These are phyloP conservation scores for Halotydeus destructor DNA, from an alignment of 1,140 invertebrate genomes.

Conservation along the genomic window DNA sequence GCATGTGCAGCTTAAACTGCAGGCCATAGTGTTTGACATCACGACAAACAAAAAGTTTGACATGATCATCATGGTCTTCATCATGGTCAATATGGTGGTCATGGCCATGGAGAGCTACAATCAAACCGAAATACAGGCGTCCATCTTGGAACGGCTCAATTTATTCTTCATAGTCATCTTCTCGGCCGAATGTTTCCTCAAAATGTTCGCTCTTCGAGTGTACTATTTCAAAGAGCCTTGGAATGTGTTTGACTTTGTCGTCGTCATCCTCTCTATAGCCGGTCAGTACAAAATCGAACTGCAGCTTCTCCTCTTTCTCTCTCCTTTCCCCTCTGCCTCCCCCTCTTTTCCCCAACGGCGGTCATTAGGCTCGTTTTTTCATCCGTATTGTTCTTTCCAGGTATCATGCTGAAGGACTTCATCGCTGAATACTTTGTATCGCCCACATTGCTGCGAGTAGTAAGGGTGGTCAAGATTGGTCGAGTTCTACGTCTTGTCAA, in stretches of 20 bases:
- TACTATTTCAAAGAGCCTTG: constrained; percentile 98
- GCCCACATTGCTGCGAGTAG: constrained; percentile 84
- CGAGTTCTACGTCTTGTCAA: constrained; percentile 88
- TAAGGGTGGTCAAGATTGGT: constrained; percentile 90
- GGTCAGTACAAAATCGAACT: constrained; percentile 53
- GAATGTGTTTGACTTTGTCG: constrained; percentile 98
- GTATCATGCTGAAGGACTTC: constrained; percentile 79
- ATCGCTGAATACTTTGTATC: constrained; percentile 95
- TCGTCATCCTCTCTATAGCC: constrained; percentile 93
- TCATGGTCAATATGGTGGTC: constrained; percentile 92
- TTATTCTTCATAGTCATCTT: constrained; percentile 96
- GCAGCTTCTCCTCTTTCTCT: background rate
- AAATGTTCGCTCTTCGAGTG: constrained; percentile 85
- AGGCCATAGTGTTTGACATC: constrained; percentile 88
- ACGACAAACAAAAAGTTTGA: constrained; percentile 97
- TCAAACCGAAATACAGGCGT: constrained; percentile 55
- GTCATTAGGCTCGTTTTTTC: no score
- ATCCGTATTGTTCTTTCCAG: constrained; percentile 33
- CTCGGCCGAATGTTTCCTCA: constrained; percentile 86
- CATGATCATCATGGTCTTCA: constrained; percentile 98
- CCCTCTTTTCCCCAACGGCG: background rate
- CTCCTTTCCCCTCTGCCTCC: no score
- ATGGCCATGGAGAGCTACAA: constrained; percentile 95
- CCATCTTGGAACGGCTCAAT: constrained; percentile 71
- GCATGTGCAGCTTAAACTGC: constrained; percentile 67